These are phyloP conservation scores for Sus cebifrons DNA, from an alignment of 2,797 vertebrate genomes.

Conservation along the genomic window DNA sequence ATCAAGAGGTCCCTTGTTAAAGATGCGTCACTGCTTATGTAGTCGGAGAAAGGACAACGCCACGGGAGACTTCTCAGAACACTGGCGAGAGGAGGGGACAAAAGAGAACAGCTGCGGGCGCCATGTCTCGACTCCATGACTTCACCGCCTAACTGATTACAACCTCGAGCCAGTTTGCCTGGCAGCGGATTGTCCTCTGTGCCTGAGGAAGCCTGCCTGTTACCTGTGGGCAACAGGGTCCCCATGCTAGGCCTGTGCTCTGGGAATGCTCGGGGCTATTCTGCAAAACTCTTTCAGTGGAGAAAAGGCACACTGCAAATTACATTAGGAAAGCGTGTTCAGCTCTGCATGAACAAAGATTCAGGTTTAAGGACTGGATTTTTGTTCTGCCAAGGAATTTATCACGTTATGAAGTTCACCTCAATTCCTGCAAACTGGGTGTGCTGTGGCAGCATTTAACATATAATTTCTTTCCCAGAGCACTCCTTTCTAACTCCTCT, in stretches of 20 bases:
- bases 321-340: conserved; percentile 4
- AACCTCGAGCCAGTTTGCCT: not conserved
- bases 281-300: not conserved
- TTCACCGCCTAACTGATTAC: conserved; percentile 47
- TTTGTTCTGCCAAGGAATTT: not conserved
- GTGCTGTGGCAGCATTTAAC: not conserved
- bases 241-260: not conserved
- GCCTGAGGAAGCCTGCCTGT: not conserved
- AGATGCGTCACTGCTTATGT: not conserved
- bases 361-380: not conserved
- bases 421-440: not conserved
- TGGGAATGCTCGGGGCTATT: not conserved
- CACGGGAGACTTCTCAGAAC: conserved; percentile 69
- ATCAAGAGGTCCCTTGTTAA: not conserved
- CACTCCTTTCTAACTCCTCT: not conserved
- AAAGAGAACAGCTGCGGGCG: conserved; percentile 41
- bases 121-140: not conserved
- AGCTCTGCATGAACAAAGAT: not conserved
- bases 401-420: not conserved
- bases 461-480: not conserved
- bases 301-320: not conserved
- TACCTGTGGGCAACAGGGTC: not conserved
- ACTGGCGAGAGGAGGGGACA: not conserved
- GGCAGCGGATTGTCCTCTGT: not conserved
- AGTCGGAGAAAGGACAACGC: not conserved